phyloP scores from a whole-genome alignment of 2,797 vertebrate species.

The Hafferia zeledoni region DNA sequence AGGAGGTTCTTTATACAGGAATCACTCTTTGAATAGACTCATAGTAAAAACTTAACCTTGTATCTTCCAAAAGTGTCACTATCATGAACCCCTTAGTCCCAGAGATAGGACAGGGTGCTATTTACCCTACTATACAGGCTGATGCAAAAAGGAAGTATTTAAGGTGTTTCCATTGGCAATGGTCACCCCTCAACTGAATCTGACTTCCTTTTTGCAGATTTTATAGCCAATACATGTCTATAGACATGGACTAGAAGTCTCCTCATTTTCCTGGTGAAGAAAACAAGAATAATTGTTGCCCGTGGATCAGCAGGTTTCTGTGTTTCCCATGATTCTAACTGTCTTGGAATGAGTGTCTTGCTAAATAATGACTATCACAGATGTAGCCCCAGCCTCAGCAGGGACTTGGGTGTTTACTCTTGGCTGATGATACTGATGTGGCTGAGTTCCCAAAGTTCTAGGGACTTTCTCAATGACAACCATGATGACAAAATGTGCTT shows the following conservation, averaged over 20 bases:
- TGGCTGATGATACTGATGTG: background rate
- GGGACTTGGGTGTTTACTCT: background rate
- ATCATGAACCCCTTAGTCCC: background rate
- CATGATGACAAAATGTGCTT: background rate
- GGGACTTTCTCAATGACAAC: background rate
- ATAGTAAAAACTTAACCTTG: background rate
- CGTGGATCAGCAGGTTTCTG: background rate
- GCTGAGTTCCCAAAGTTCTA: background rate
- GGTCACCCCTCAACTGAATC: background rate
- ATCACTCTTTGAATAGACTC: background rate
- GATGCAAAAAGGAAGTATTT: background rate
- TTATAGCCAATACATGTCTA: background rate
- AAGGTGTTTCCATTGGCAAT: background rate
- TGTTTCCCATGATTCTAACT: background rate
- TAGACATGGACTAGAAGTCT: background rate
- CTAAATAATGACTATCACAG: constrained; percentile 3
- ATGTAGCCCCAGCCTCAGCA: background rate
- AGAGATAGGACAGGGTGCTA: background rate
- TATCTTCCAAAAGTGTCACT: background rate
- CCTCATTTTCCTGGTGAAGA: background rate
- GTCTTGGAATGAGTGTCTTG: background rate
- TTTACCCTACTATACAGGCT: background rate
- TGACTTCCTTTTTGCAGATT: background rate
- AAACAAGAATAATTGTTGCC: background rate
- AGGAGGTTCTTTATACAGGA: background rate